Evolutionary conservation across 2,888 invertebrate genomes (phyloP).

Genomic region (Galeopsomyia nigrocyanea): DNA sequence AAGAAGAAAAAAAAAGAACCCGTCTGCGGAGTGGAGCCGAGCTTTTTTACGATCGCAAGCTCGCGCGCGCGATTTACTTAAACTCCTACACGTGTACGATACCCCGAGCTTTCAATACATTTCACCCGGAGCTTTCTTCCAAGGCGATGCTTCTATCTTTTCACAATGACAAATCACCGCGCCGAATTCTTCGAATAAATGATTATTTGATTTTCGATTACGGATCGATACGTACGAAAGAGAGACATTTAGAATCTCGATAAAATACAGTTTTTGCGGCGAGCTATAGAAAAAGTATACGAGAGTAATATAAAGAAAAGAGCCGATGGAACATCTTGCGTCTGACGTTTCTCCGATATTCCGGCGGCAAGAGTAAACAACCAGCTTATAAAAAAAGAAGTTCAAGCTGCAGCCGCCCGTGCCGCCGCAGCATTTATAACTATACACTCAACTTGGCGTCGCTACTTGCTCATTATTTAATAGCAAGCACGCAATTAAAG

Average conservation of each 20-base stretch:
- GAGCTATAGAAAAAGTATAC: not conserved
- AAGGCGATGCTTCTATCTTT: no score
- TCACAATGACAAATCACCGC: no score
- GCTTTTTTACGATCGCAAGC: no score
- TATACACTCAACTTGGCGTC: slow-evolving; percentile 8
- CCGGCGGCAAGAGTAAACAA: slow-evolving; percentile 3
- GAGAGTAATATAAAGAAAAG: not conserved
- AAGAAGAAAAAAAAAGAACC: no score
- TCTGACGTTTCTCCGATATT: slow-evolving; percentile 17
- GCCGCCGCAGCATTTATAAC: not conserved
- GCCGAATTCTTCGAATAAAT: no score
- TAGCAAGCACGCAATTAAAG: not conserved
- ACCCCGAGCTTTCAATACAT: no score
- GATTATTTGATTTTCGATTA: no score
- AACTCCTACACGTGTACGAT: no score
- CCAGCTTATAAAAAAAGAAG: not conserved
- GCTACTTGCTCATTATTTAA: not conserved
- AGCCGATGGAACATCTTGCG: not conserved
- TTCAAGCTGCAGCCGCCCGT: not conserved
- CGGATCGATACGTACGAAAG: no score
- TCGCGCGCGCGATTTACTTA: no score
- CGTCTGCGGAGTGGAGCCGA: no score
- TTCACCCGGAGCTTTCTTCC: no score
- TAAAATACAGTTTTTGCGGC: not conserved
- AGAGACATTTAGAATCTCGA: not conserved